Base-by-base conservation (phyloP, 2,797 vertebrate species). In the Lepus oiostolus region DNA sequence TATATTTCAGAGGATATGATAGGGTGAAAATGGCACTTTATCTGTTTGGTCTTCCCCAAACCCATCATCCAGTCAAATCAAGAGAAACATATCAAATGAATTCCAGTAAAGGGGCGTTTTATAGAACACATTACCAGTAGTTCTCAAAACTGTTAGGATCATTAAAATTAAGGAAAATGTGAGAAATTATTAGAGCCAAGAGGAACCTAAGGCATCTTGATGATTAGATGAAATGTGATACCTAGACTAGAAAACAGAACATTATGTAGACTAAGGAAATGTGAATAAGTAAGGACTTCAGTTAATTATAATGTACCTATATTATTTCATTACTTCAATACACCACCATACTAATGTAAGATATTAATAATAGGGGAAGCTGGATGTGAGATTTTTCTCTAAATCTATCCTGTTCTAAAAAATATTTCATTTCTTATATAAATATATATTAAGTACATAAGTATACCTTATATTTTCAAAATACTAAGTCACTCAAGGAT, bases 121-220 rank as follows among this genome's bases (percentile, higher is more conserved):
- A 3, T 16, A 85, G 81, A 84, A n/a, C 84, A 35, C 21, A 77
- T 72, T 4, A 65, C 30, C 28, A 4, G 1, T 75, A 68, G 58
- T 87, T 12, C 16, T 76, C 7, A 71, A 60, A n/a, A 52, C 19
- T 63, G 30, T 62, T 10, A 63, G 12, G 21, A 11, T 85, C 24
- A 52, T 90, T 26, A 85, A 65, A 89, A 88, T 60, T 4, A 90
- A 80, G 60, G 50, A 85, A 92, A 54, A 70, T 81, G 60, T 74
- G 62, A 88, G 32, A 88, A 71, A 52, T 50, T 74, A 0, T 72
- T 67, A 32, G 7, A 68, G 47, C 35, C n/a, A 42, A 50, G 38
- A 62, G 84, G 50, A 67, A 22, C 50, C 47, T 68, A 54, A 42
- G 17, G n/a, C 32, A 11, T 38, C 28, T 52, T 68, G 42, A 54